phyloP scores from a whole-genome alignment of 2,797 vertebrate genomes.

The Halcyon chelicuti region DNA sequence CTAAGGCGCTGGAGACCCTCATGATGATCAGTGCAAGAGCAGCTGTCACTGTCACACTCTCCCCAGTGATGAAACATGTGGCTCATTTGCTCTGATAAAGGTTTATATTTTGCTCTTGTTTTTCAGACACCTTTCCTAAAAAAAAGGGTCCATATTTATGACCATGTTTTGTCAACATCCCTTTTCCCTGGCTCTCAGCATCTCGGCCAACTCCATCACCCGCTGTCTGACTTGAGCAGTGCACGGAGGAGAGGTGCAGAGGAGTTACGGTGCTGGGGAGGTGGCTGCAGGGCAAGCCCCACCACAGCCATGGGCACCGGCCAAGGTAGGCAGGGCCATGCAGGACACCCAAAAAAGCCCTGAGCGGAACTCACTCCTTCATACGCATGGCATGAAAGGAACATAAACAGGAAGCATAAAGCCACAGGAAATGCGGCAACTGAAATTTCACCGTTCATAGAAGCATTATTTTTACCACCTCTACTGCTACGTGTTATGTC shows the following conservation, averaged over 20 bases:
- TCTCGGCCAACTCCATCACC: rapidly evolving
- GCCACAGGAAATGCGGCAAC: constrained; percentile 44
- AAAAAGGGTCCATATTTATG: not conserved
- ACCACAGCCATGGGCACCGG: rapidly evolving
- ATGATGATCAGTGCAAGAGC: not conserved
- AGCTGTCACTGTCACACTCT: not conserved
- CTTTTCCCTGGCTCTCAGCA: not conserved
- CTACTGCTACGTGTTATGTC: not conserved
- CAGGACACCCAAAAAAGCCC: not conserved
- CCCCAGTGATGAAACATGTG: rapidly evolving
- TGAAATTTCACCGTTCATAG: constrained; percentile 17
- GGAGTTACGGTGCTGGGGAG: not conserved
- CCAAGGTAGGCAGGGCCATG: not conserved
- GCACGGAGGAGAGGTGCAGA: rapidly evolving
- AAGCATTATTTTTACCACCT: not conserved
- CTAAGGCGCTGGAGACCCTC: rapidly evolving
- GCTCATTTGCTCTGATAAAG: not conserved
- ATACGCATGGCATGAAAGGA: not conserved
- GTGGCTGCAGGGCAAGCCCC: not conserved
- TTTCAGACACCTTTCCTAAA: not conserved
- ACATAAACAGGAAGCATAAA: constrained; percentile 61
- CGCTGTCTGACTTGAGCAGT: not conserved
- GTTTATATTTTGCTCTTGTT: not conserved
- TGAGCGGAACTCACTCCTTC: not conserved
- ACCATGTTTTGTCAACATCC: not conserved